Evolutionary conservation across 2,888 invertebrate species (phyloP).

Genomic region (Cheilosia vulpina): DNA sequence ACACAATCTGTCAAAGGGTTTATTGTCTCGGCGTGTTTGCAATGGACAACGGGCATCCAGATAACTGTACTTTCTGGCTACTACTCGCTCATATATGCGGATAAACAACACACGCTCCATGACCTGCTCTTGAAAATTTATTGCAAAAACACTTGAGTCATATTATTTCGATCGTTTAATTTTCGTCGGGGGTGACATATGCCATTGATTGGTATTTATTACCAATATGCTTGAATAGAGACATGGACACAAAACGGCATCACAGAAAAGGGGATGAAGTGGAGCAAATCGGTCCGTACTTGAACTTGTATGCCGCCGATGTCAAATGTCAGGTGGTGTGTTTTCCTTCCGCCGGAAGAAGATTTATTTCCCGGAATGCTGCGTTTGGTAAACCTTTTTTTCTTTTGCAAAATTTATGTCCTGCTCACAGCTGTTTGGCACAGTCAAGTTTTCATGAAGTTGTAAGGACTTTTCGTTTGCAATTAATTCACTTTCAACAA

Average conservation of each 20-base stretch:
- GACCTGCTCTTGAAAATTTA: conserved; percentile 73
- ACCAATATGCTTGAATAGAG: conserved; percentile 62
- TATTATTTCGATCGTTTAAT: conserved; percentile 77
- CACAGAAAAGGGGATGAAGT: conserved; percentile 58
- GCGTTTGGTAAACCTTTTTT: conserved; percentile 65
- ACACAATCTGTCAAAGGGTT: conserved; percentile 38
- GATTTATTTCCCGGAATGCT: conserved; percentile 68
- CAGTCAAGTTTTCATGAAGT: conserved; percentile 69
- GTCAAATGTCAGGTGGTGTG: conserved; percentile 65
- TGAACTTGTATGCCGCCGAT: conserved; percentile 34
- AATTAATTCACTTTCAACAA: conserved; percentile 15
- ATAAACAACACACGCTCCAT: conserved; percentile 32
- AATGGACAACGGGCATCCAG: conserved; percentile 28
- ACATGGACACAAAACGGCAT: conserved; percentile 15
- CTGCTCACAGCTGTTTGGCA: conserved; percentile 57
- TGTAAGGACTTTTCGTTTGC: conserved; percentile 37
- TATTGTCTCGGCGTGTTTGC: conserved; percentile 28
- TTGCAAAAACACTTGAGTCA: conserved; percentile 77
- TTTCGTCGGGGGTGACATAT: conserved; percentile 79
- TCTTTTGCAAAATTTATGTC: conserved; percentile 51
- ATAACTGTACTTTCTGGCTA: conserved; percentile 47
- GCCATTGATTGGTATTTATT: conserved; percentile 83
- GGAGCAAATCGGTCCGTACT: conserved; percentile 43
- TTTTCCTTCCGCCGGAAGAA: conserved; percentile 48
- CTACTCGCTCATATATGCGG: background rate